A percentile compares a stretch with the other conserved stretches of the same genome.
phyloP scores from a whole-genome alignment of 2,888 invertebrate species.

The Linyphia triangularis region DNA sequence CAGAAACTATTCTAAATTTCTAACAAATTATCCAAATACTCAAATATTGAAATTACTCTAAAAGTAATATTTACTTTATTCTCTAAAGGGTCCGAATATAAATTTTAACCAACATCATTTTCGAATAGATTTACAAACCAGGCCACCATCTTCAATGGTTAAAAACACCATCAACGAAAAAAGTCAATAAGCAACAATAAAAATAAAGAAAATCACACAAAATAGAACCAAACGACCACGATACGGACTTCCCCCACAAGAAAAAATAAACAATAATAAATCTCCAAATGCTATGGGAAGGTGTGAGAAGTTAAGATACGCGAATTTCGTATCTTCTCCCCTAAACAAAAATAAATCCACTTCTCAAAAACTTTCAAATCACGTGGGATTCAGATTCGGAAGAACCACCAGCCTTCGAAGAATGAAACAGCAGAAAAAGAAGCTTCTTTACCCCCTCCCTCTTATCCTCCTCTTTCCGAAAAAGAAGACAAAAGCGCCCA shows the following conservation, averaged over 20 bases:
- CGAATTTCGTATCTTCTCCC: neutral
- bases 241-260: neutral
- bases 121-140: too few species aligned
- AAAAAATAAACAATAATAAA: neutral
- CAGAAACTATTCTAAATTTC: too few species aligned
- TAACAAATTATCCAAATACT: too few species aligned
- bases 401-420: conserved; percentile 11
- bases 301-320: conserved; percentile 45
- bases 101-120: too few species aligned
- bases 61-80: too few species aligned
- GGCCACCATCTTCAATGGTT: too few species aligned
- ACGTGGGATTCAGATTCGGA: conserved; percentile 35
- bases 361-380: conserved; percentile 34
- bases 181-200: neutral
- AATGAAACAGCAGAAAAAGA: neutral
- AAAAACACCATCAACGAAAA: too few species aligned
- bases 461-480: too few species aligned
- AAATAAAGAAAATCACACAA: neutral
- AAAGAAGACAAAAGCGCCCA: conserved; percentile 19
- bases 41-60: too few species aligned
- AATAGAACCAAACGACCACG: neutral
- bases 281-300: neutral
- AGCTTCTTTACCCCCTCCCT: too few species aligned
- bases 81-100: too few species aligned
- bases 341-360: neutral